Base-by-base conservation (phyloP, 2,888 invertebrate genomes). In the Parnassius glacialis region DNA sequence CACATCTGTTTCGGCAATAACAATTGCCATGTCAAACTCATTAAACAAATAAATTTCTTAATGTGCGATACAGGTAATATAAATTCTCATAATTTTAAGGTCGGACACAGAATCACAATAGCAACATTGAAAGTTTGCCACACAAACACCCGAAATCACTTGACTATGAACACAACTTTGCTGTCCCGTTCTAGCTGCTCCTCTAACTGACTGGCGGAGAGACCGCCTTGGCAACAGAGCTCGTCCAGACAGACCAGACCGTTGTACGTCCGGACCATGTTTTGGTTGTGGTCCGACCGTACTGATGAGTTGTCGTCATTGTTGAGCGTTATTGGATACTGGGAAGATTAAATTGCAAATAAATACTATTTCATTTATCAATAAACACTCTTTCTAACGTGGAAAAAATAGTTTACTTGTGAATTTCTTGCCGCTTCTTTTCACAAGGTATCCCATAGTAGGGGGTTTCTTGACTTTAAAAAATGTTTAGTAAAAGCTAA, bases 181-280 rank as follows among this genome's bases (percentile, higher is more conserved):
- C 94, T 93, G 87, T 96, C 96, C 62, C 93, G 89, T 73, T 96
- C 96, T 2, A 97, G 87, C 68, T 95, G 94, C 60, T 96, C 95
- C 75, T 96, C 96, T 0, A 96, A 85, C 74, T 95, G 94, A 48
- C 94, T 92, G 13, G 94, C 92, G 16, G 94, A 93, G 54, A 95
- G 92, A 0, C 95, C 95, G 34, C 94, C 94, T 67, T 94, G 93
- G 77, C 96, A 96, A 81, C 97, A 97, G 70, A 97, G 95, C 84
- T 97, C 96, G 90, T 97, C 97, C 64, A 95, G 93, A 68, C 95
- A 96, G 2, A 86, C 89, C 1, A 88, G 74, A 0, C 92, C 92
- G 76, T 81, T 91, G 84, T 92, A 92, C 0, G 86, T 83, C 12
- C 83, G 74, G 10, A 82, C 81, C 10, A 83, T 65, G 87, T 94